phyloP scores from a whole-genome alignment of 2,888 invertebrate species.

The Drosophila imparisetae region DNA sequence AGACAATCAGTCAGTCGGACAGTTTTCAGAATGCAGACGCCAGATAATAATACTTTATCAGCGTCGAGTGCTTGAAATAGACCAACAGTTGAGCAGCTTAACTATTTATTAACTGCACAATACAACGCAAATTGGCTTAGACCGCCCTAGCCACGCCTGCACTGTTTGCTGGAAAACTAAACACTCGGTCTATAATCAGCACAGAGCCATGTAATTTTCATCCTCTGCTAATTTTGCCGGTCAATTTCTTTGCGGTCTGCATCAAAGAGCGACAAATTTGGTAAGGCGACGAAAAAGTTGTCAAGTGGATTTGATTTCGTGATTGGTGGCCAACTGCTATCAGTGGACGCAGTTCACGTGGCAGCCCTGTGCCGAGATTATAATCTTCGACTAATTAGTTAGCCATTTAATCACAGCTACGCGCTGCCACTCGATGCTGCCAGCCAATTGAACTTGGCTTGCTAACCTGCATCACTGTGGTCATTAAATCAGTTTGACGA shows the following conservation, averaged over 20 bases:
- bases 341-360: slow-evolving; percentile 19
- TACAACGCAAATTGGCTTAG: slow-evolving; percentile 63
- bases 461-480: slow-evolving; percentile 19
- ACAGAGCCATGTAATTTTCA: slow-evolving; percentile 32
- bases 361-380: slow-evolving; percentile 14
- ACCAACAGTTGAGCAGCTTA: slow-evolving; percentile 30
- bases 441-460: slow-evolving; percentile 27
- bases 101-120: slow-evolving; percentile 74
- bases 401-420: slow-evolving; percentile 62
- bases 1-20: slow-evolving; percentile 15
- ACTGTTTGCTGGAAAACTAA: slow-evolving; percentile 50
- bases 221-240: slow-evolving; percentile 4
- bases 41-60: slow-evolving; percentile 49
- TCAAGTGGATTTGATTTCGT: slow-evolving; percentile 50
- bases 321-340: slow-evolving; percentile 35
- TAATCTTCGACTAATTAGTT: slow-evolving; percentile 61
- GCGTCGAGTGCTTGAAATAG: slow-evolving; percentile 19
- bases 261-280: slow-evolving; percentile 2
- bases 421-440: slow-evolving; percentile 15
- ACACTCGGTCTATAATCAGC: slow-evolving; percentile 37
- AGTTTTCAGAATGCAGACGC: slow-evolving; percentile 19
- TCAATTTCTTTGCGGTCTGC: slow-evolving; percentile 23
- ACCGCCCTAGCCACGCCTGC: slow-evolving; percentile 42
- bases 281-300: slow-evolving; percentile 33
- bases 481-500: slow-evolving; percentile 65